Evolutionary conservation across 1,140 invertebrate species (phyloP).

Genomic region (Drosophila pruinosa): DNA sequence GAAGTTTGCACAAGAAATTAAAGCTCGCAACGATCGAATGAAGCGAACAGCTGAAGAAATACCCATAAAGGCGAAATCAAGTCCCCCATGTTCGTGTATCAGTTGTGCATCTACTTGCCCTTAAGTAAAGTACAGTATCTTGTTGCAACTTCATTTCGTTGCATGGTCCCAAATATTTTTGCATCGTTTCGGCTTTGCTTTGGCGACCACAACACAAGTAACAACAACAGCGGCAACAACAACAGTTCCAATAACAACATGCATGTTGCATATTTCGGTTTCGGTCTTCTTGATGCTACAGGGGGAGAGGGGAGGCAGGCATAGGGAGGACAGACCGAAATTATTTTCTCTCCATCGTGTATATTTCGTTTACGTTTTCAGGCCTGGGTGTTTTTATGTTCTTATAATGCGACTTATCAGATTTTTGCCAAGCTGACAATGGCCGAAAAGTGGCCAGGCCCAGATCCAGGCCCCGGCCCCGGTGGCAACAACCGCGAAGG

Average conservation of each 20-base stretch:
- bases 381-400: slow-evolving; percentile 80
- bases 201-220: slow-evolving; percentile 62
- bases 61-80: slow-evolving; percentile 60
- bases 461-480: slow-evolving; percentile 1
- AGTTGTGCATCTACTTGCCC: slow-evolving; percentile 78
- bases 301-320: not conserved
- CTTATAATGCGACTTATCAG: slow-evolving; percentile 81
- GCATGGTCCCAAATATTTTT: slow-evolving; percentile 77
- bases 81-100: slow-evolving; percentile 67
- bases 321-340: slow-evolving; percentile 43
- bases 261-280: slow-evolving; percentile 70
- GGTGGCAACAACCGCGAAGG: slow-evolving; percentile 67
- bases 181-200: slow-evolving; percentile 47
- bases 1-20: slow-evolving; percentile 81
- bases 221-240: slow-evolving; percentile 33
- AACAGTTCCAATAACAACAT: slow-evolving; percentile 48
- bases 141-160: slow-evolving; percentile 79
- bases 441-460: slow-evolving; percentile 69
- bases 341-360: slow-evolving; percentile 75
- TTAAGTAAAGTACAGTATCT: slow-evolving; percentile 81
- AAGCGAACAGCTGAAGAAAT: slow-evolving; percentile 40
- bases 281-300: slow-evolving; percentile 63
- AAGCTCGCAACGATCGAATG: slow-evolving; percentile 30
- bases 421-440: slow-evolving; percentile 76
- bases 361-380: slow-evolving; percentile 69